Evolutionary conservation across 2,797 vertebrate species (phyloP).

Genomic region (Chelmon rostratus): DNA sequence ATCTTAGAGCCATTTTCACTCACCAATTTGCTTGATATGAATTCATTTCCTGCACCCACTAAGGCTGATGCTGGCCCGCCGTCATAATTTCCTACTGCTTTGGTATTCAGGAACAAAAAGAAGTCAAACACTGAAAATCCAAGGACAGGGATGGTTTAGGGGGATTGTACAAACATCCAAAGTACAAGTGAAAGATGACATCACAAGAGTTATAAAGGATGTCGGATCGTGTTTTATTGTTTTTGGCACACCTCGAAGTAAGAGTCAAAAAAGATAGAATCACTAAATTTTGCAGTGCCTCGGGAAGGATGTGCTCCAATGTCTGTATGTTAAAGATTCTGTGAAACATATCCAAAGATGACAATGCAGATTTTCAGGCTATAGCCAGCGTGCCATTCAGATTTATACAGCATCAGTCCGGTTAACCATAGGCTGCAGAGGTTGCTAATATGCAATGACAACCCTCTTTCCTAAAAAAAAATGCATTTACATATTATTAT

Average conservation of each 20-base stretch:
- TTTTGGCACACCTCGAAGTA: conserved; percentile 60
- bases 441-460: background rate
- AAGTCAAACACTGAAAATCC: conserved; percentile 27
- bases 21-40: background rate
- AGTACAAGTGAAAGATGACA: conserved; percentile 60
- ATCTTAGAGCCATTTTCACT: background rate
- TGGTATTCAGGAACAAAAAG: background rate
- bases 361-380: conserved; percentile 16
- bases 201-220: conserved; percentile 31
- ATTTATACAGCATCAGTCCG: background rate
- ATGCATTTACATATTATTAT: background rate
- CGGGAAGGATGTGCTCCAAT: conserved; percentile 2
- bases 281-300: conserved; percentile 36
- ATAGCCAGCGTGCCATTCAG: background rate
- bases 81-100: background rate
- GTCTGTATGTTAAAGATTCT: conserved; percentile 18
- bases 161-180: conserved; percentile 37
- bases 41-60: background rate
- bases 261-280: conserved; percentile 59
- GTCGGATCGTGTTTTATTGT: conserved; percentile 49
- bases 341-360: conserved; percentile 28
- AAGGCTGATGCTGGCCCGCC: background rate
- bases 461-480: background rate
- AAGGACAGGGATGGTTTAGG: conserved; percentile 53
- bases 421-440: background rate